phyloP scores from a whole-genome alignment of 2,113 vertebrate species.

The Rafetus swinhoei region DNA sequence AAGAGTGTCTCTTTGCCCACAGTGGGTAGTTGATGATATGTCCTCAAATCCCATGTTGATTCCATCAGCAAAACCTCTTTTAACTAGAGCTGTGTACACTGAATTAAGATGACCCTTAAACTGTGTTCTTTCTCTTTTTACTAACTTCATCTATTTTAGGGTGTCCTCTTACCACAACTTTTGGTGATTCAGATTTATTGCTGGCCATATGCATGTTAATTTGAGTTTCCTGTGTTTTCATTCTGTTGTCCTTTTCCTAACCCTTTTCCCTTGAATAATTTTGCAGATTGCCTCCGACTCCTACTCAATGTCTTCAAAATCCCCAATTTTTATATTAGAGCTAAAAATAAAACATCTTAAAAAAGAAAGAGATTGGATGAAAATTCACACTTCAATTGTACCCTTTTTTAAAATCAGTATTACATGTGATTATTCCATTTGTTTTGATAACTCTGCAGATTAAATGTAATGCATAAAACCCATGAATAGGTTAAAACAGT shows the following conservation, averaged over 20 bases:
- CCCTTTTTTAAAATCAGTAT: background rate
- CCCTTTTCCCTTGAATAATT: background rate
- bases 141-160: background rate
- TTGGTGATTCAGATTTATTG: background rate
- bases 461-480: constrained; percentile 37
- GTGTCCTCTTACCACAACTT: background rate
- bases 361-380: background rate
- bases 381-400: constrained; percentile 5
- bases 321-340: background rate
- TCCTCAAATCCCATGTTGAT: background rate
- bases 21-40: background rate
- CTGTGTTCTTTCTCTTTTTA: fast-evolving
- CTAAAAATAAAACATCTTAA: background rate
- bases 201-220: background rate
- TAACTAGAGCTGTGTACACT: background rate
- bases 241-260: background rate
- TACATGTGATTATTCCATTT: constrained; percentile 17
- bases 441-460: constrained; percentile 60
- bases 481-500: constrained; percentile 43
- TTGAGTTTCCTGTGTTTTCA: background rate
- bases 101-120: fast-evolving
- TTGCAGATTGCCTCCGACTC: background rate
- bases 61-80: background rate
- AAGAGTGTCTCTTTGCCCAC: background rate
- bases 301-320: background rate